Conservation (phyloP, 53 echinoderm and acorn worm species). For the Echinometra lucunter region DNA sequence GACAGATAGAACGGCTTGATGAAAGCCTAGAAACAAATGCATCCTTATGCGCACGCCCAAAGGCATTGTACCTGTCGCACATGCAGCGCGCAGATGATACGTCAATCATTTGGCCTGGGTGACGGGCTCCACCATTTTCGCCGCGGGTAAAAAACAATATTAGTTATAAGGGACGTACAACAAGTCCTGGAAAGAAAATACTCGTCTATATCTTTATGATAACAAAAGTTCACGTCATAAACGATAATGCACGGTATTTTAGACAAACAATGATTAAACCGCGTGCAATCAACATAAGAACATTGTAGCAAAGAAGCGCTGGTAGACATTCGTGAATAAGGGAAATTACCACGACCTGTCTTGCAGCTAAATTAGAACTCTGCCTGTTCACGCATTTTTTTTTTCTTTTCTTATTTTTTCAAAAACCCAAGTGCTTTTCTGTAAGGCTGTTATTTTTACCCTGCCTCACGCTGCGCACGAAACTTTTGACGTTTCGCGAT, state of each 20-base stretch:
- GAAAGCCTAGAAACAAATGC: constrained; percentile 2
- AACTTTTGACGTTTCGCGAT: constrained; percentile 51
- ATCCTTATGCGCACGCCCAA: constrained; percentile 9
- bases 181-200: constrained; percentile 3
- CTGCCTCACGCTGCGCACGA: not conserved
- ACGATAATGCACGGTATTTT: constrained; percentile 27
- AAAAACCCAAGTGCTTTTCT: constrained; percentile 25
- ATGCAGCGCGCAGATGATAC: constrained; percentile 54
- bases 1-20: constrained; percentile 28
- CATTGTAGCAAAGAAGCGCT: not conserved
- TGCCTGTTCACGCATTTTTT: not conserved
- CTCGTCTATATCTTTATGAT: constrained; percentile 38
- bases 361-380: not conserved
- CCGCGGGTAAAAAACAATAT: constrained; percentile 52
- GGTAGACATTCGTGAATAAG: too few relatives aligned
- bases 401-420: too few relatives aligned
- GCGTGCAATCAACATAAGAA: constrained; percentile 47
- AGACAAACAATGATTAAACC: constrained; percentile 56
- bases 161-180: constrained; percentile 33
- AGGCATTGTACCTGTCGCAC: constrained; percentile 14
- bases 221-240: constrained; percentile 64
- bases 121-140: not conserved
- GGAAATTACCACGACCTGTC: constrained; percentile 26
- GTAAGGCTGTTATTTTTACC: constrained; percentile 47
- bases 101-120: constrained; percentile 5